Conservation (phyloP, 2,797 vertebrate species). For the Gadopsis marmoratus region DNA sequence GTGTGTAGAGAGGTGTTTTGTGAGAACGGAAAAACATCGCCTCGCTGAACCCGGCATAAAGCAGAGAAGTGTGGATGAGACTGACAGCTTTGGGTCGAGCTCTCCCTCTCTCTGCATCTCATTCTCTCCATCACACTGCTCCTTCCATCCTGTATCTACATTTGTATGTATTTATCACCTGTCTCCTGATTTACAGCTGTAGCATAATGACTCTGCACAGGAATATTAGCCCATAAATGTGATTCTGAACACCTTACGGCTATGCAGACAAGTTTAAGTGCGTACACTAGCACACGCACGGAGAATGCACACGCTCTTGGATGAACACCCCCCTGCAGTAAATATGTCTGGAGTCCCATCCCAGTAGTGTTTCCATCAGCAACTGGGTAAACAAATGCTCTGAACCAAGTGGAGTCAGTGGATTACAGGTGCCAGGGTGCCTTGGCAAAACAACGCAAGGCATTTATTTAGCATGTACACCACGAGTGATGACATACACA, state of each 20-base stretch:
- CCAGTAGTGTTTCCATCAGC: conserved; percentile 64
- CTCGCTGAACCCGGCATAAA: conserved; percentile 62
- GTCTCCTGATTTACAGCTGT: conserved; percentile 29
- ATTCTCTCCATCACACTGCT: conserved; percentile 22
- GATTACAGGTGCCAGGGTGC: conserved; percentile 43
- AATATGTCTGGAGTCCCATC: conserved; percentile 61
- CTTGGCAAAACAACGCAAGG: conserved; percentile 55
- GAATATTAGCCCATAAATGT: conserved; percentile 54
- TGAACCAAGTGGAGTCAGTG: conserved; percentile 24
- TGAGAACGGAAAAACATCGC: conserved; percentile 81
- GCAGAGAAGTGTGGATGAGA: conserved; percentile 41
- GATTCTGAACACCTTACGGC: conserved; percentile 33
- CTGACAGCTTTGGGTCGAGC: conserved; percentile 37
- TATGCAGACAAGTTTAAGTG: conserved; percentile 10
- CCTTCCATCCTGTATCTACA: conserved; percentile 31
- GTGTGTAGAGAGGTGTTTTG: conserved; percentile 76
- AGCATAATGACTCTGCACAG: conserved; percentile 19
- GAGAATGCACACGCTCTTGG: conserved; percentile 41
- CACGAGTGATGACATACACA: conserved; percentile 27
- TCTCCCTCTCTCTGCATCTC: conserved; percentile 30
- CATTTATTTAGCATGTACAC: conserved; percentile 71
- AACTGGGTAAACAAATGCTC: conserved; percentile 67
- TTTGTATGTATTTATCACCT: conserved; percentile 36
- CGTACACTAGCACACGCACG: conserved; percentile 17
- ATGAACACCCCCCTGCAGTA: conserved; percentile 51